Base-by-base conservation (phyloP, 2,113 vertebrate species). In the Amazona guildingii region DNA sequence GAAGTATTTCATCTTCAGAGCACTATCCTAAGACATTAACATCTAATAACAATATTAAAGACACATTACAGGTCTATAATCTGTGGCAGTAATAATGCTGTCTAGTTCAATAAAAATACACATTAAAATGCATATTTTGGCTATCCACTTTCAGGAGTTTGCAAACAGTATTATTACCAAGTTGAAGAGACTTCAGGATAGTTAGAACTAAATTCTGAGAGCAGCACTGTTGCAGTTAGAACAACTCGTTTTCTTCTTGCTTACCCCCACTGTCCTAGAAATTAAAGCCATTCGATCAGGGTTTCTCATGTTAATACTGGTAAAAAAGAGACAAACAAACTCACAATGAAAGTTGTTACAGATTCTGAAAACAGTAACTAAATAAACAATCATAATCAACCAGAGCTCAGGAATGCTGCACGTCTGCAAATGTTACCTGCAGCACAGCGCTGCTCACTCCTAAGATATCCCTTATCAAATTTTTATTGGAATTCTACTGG, bases 1-100 rank as follows among this genome's bases (percentile, higher is more conserved):
- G 89, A 96, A 94, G 83, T 90, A 94, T 97, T 97, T 95, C 59
- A 97, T 96, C 95, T 97, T 97, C 84, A 37, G 76, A 96, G 61
- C 6, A 3, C 91, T 94, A 92, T 73, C 89, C 82, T 83, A 92
- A 95, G 88, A 96, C 80, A 94, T 83, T 96, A 96, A 93, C 91
- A 95, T 90, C 57, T 88, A 94, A 94, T 94, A 97, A 97, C 82
- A 93, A 69, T 92, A 97, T 96, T 97, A 97, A 96, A 97, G 94
- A 90, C 92, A 61, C 72, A 97, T 97, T 95, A 96, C 24, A 66
- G 39, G 31, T 66, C 90, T 97, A 95, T 95, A 95, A 96, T 97
- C 89, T 67, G 77, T 77, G 49, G 72, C 57, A 86, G 61, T 86
- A 97, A 97, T 97, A 98, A 97, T 67, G 44, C 33, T 94, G 90